Percentiles rank a stretch among this genome's conserved stretches.
These are phyloP conservation scores for Centrocercus urophasianus DNA, from an alignment of 2,113 vertebrate genomes.

Conservation along the genomic window DNA sequence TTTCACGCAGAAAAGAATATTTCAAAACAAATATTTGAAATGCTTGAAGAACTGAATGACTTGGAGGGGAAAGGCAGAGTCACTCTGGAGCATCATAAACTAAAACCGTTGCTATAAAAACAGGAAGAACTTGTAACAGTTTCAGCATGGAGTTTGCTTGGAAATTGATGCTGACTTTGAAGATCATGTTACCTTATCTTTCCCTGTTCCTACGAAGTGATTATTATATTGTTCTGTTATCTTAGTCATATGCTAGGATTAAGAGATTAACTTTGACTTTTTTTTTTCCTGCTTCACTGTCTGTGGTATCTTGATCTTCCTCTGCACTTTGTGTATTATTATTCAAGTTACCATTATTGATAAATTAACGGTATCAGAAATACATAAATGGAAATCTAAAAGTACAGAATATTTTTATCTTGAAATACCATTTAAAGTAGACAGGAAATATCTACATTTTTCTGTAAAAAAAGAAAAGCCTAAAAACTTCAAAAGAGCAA, in stretches of 20 bases:
- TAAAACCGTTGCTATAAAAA: neutral
- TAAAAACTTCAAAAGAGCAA: neutral
- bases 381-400: neutral
- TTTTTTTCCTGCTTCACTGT: neutral
- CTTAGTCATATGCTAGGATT: neutral
- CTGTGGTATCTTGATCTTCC: neutral
- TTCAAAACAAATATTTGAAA: neutral
- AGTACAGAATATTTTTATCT: neutral
- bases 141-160: neutral
- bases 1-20: neutral
- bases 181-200: neutral
- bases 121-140: neutral
- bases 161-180: neutral
- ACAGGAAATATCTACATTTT: neutral
- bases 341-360: neutral
- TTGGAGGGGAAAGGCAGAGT: neutral
- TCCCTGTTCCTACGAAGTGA: neutral
- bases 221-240: neutral
- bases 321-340: neutral
- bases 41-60: neutral
- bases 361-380: neutral
- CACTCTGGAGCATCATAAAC: neutral
- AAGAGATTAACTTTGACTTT: neutral
- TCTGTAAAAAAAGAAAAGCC: neutral
- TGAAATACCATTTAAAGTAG: neutral